phyloP scores from a whole-genome alignment of 1,140 invertebrate genomes.

The Ladona fulva region DNA sequence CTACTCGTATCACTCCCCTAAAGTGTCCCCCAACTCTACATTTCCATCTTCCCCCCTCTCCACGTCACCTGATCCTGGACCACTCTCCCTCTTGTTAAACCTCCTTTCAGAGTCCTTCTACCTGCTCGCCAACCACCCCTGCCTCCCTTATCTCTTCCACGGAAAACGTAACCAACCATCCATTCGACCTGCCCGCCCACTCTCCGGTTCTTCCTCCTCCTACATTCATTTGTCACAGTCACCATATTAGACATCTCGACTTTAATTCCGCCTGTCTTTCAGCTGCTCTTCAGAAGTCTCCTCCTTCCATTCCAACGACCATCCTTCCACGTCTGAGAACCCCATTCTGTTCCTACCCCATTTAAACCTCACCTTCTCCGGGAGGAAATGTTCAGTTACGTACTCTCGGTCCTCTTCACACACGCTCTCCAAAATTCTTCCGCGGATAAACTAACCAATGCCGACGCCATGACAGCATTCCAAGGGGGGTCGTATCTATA shows the following conservation, averaged over 20 bases:
- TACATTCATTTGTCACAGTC: slow-evolving; percentile 5
- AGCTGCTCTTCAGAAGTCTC: neutral
- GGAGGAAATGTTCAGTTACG: no score
- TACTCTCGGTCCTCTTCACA: neutral
- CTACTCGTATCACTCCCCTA: neutral
- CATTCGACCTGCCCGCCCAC: neutral
- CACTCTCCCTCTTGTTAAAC: neutral
- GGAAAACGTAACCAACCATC: neutral
- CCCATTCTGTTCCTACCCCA: neutral
- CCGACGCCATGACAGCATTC: no score
- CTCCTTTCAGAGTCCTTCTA: neutral
- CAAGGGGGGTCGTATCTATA: no score
- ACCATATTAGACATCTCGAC: slow-evolving; percentile 4
- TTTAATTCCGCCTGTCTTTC: slow-evolving; percentile 9
- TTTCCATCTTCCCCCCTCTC: neutral
- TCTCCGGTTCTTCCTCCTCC: neutral
- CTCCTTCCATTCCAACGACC: neutral
- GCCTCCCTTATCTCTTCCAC: neutral
- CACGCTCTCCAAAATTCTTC: neutral
- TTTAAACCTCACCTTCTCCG: neutral
- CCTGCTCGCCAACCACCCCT: neutral
- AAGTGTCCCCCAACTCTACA: no score
- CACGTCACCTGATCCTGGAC: slow-evolving; percentile 6
- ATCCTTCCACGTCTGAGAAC: neutral
- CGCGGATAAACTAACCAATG: neutral